Evolutionary conservation across 2,797 vertebrate genomes (phyloP), one percentile per base, ranked within the genome.

Genomic region (Danio albolineatus): DNA sequence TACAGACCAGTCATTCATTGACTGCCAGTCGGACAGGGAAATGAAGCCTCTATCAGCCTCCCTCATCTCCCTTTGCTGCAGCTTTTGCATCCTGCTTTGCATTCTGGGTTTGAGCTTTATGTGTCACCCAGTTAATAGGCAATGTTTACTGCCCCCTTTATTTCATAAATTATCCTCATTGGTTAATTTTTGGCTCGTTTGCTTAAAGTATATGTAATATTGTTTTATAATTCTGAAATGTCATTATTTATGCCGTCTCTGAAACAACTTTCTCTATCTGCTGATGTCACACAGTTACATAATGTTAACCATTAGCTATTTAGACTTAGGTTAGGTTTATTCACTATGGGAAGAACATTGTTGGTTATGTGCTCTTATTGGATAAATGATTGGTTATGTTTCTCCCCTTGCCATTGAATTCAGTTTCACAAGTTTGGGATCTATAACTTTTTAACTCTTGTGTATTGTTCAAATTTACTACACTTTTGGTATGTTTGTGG

Each of bases 31-130:
- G 79, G 78, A 83, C 84, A 91, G 87, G 90, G 82, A 93, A 91
- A 89, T 88, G 2, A 53, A 78, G 69, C 78, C 84, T 80, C 19
- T 92, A 91, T 92, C 87, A 8, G 73, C 70, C 49, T 28, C 65
- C 38, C 65, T 83, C 69, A 89, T 91, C 86, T 87, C 81, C 38
- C 76, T 59, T 67, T 79, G 80, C 86, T 82, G 75, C 65, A 59
- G 16, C 38, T 89, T 94, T 94, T 95, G 92, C 93, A 94, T 94
- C 73, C 89, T 90, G 80, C 88, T 94, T 94, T 94, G 91, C 91
- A 90, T 94, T 87, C 79, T 85, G 87, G 81, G 66, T 78, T 82
- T 66, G 59, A 73, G 77, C 38, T 5, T 69, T 74, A 73, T 59
- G 36, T 28, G 67, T 17, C 54, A 60, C 76, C 4, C 19, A 41